Conservation (phyloP, 2,113 vertebrate genomes). For the Microcebus griseorufus region DNA sequence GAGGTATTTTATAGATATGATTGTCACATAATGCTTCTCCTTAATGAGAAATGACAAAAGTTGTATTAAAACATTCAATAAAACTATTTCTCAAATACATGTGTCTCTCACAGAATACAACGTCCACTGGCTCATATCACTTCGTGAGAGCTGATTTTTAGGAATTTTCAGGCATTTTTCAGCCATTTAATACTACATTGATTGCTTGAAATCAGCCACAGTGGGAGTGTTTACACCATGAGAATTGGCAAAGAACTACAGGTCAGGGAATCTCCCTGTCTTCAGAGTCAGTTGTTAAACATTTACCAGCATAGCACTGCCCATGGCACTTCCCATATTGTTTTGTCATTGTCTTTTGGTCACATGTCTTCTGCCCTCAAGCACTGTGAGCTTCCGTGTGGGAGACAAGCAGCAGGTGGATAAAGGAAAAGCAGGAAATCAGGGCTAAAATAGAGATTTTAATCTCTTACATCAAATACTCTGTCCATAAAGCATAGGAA, state of each 20-base stretch:
- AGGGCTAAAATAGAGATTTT: background rate
- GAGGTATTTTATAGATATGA: background rate
- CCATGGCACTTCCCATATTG: background rate
- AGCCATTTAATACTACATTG: background rate
- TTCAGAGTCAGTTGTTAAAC: background rate
- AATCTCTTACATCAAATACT: background rate
- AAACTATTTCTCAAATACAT: background rate
- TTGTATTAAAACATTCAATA: background rate
- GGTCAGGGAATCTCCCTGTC: background rate
- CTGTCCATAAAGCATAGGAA: background rate
- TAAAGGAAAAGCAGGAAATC: background rate
- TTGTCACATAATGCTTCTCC: background rate
- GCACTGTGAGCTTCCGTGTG: background rate
- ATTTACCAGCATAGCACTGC: background rate
- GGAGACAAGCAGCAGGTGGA: background rate
- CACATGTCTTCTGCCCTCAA: background rate
- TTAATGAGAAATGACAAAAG: background rate
- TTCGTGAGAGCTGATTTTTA: background rate
- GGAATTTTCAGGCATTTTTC: background rate
- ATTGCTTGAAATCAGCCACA: constrained; percentile 8
- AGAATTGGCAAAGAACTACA: background rate
- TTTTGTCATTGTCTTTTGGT: constrained; percentile 8
- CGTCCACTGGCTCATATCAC: background rate
- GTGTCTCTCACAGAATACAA: background rate
- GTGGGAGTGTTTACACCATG: background rate